Evolutionary conservation across 2,888 invertebrate genomes (phyloP), one percentile per base, ranked within the genome.

Genomic region (Boloria euphrosyne): DNA sequence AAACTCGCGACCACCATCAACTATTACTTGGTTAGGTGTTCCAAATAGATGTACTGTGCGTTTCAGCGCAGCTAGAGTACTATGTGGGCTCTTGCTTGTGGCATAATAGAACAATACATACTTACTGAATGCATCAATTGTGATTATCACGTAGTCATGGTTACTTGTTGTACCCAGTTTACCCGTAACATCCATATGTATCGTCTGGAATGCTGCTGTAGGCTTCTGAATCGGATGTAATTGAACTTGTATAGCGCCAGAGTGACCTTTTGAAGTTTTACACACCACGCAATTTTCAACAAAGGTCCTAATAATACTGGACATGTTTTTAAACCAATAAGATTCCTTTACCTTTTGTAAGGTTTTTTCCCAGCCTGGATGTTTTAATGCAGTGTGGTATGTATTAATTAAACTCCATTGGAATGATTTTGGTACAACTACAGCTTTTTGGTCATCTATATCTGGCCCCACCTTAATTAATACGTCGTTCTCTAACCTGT

Each of bases 311-410:
- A 68, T n/a, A 2, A 14, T 22, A 0, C 43, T 22, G 13, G 18
- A 18, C 47, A 38, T 58, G 27, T 5, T 17, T 47, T 47, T 47
- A 18, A 13, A 22, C 13, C 14, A n/a, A 16, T 44, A 22, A 47
- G 2, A 6, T 58, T 55, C 43, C 53, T 31, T 73, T 0, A 76
- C 47, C 31, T 76, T 75, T 0, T 68, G 64, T 0, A 76, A 50
- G 0, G 76, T 76, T 43, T 74, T n/a, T 13, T 75, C 75, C 73
- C 73, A 74, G 0, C 76, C 75, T 0, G 61, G 63, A 50, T 75
- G 75, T 62, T 75, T 67, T 0, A 75, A 66, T 0, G 73, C 63
- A 1, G 44, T 60, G 22, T 75, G 74, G 55, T 54, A 76, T 0
- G 72, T 18, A 22, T 73, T 65, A 17, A 63, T 62, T 1, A 65